These are phyloP conservation scores for Alces alces DNA, from an alignment of 2,113 vertebrate species.

Conservation along the genomic window DNA sequence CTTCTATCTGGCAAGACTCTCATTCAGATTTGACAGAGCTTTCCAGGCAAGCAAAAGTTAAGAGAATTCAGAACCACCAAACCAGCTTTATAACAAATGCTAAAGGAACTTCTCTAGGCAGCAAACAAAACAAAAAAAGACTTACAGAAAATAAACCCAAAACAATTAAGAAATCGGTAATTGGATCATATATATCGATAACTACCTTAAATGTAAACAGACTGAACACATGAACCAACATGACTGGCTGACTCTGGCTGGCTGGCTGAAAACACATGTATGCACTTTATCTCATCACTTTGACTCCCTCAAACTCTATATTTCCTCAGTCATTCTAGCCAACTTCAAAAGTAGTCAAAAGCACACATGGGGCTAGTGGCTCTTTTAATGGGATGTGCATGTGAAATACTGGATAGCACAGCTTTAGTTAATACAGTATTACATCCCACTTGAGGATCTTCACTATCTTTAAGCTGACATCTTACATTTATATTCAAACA, in stretches of 20 bases:
- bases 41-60: neutral
- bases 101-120: neutral
- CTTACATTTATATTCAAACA: neutral
- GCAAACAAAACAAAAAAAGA: neutral
- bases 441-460: neutral
- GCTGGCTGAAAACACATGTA: neutral
- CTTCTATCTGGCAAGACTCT: neutral
- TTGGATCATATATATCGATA: neutral
- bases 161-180: neutral
- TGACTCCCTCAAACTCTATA: neutral
- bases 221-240: neutral
- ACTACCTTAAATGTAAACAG: neutral
- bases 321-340: neutral
- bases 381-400: neutral
- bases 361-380: neutral
- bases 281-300: neutral
- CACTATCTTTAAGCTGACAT: neutral
- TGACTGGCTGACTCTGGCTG: neutral
- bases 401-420: neutral
- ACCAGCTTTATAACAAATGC: neutral
- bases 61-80: neutral
- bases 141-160: neutral
- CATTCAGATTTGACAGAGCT: neutral
- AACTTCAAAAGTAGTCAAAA: neutral
- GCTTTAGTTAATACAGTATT: neutral